phyloP scores from a whole-genome alignment of 2,888 invertebrate species.

The Amphipoea oculea region DNA sequence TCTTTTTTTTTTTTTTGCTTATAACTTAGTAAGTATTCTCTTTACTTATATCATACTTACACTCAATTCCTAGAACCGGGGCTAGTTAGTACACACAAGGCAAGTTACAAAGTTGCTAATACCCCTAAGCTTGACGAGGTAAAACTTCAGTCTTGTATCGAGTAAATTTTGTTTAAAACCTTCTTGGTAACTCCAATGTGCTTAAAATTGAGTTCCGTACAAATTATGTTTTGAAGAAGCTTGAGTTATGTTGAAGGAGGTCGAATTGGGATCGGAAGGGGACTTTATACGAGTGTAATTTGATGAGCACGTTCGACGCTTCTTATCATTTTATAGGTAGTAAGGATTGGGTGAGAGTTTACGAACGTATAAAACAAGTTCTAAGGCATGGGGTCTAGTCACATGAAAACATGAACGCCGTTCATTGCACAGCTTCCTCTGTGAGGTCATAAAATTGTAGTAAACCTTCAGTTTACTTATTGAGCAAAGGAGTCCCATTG shows the following conservation, averaged over 20 bases:
- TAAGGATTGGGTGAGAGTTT: background rate
- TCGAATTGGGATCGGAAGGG: constrained; percentile 15
- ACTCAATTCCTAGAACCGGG: constrained; percentile 4
- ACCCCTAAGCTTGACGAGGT: constrained; percentile 40
- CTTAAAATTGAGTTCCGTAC: constrained; percentile 41
- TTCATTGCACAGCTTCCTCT: background rate
- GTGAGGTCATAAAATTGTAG: background rate
- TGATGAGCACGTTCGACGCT: constrained; percentile 18
- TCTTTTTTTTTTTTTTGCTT: background rate
- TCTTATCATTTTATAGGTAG: background rate
- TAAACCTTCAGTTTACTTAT: background rate
- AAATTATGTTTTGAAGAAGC: constrained; percentile 52
- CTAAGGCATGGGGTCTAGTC: background rate
- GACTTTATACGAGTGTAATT: constrained; percentile 34
- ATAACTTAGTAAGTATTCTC: constrained; percentile 1
- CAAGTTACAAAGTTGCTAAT: constrained; percentile 50
- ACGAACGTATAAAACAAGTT: background rate
- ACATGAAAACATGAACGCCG: background rate
- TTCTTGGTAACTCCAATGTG: constrained; percentile 24
- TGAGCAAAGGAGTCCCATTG: background rate
- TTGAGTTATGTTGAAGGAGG: constrained; percentile 19
- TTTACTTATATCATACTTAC: constrained; percentile 20
- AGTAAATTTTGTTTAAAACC: constrained; percentile 52
- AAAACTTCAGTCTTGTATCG: constrained; percentile 30
- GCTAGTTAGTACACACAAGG: constrained; percentile 22